Base-by-base conservation (phyloP, 30 jellyfish, hydroid and myxozoan species). In the Chrysaora quinquecirrha region DNA sequence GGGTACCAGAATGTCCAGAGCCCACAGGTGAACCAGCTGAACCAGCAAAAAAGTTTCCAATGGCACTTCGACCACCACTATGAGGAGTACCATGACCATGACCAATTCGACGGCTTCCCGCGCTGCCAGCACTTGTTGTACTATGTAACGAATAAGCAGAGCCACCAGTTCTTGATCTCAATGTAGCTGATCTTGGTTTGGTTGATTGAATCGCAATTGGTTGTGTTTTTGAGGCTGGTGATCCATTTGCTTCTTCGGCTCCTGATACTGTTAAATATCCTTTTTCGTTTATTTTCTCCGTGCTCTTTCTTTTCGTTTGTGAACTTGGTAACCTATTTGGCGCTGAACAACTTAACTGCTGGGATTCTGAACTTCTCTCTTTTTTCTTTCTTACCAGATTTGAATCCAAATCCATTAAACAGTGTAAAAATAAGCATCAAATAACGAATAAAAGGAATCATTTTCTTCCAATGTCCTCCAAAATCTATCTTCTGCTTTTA, bases 51-150 rank as follows among this genome's bases (percentile, higher is more conserved):
- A 82, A 70, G 31, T 74, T 82, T 34, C 92, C 92, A 25, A 82
- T 18, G 20, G 73, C 92, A 35, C 92, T 82, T 24, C 54, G 30
- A 33, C 85, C 52, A 33, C 92, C 92, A 43, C 49, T 82, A 7
- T 85, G 85, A 31, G 92, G 92, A 30, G 92, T 82, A 0, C 92
- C 92, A 56, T 82, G 92, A 29, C 92, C 92, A 56, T 82, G 92
- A 29, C 92, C 92, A 24, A 82, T 71, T 16, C 92, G 38, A 3
- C 92, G 78, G 27, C 85, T 47, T 0, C 92, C 92, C 1, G 85
- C 85, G 34, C 92, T 82, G 34, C 92, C 92, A 48, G 66, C 92
- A 27, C 92, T 82, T 72, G 68, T 68, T 56, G 64, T 21, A 24
- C 86, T 75, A 27, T 75, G 86, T 0, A 82, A 65, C 3, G 92